Percentiles rank a stretch among this genome's conserved stretches.
These are phyloP conservation scores for Oreochromis aureus DNA, from an alignment of 2,113 vertebrate species.

Conservation along the genomic window DNA sequence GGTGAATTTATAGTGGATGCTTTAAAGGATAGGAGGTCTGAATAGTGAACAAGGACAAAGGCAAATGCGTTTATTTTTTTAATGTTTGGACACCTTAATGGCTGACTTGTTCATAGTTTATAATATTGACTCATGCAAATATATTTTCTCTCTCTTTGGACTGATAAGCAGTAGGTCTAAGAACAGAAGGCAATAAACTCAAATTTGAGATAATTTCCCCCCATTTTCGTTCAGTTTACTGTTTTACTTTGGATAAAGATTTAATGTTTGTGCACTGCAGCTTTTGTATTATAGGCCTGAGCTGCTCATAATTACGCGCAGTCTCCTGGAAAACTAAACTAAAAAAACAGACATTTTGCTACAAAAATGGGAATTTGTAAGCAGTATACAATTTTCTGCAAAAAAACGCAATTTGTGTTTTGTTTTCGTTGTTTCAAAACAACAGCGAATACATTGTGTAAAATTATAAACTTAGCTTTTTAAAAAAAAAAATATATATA, in stretches of 20 bases:
- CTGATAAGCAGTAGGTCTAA: neutral
- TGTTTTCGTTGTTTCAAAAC: neutral
- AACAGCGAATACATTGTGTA: neutral
- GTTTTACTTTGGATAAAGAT: neutral
- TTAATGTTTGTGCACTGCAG: neutral
- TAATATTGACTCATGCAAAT: neutral
- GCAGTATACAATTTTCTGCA: neutral
- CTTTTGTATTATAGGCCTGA: neutral
- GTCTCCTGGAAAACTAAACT: neutral
- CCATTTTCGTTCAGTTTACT: neutral
- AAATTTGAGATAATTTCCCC: neutral
- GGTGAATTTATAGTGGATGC: conserved; percentile 42
- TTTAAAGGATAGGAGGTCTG: neutral
- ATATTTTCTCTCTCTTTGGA: neutral
- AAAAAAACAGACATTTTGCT: neutral
- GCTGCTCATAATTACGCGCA: neutral
- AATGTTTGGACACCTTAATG: neutral
- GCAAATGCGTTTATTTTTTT: neutral
- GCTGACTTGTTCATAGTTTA: neutral
- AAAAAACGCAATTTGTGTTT: neutral
- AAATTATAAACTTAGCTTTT: neutral
- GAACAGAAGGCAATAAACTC: neutral
- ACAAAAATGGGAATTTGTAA: neutral
- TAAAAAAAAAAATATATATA: neutral
- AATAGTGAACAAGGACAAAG: conserved; percentile 6